Evolutionary conservation across 2,797 vertebrate species (phyloP), one percentile per base, ranked within the genome.

Genomic region (Zenarchopterus dispar): DNA sequence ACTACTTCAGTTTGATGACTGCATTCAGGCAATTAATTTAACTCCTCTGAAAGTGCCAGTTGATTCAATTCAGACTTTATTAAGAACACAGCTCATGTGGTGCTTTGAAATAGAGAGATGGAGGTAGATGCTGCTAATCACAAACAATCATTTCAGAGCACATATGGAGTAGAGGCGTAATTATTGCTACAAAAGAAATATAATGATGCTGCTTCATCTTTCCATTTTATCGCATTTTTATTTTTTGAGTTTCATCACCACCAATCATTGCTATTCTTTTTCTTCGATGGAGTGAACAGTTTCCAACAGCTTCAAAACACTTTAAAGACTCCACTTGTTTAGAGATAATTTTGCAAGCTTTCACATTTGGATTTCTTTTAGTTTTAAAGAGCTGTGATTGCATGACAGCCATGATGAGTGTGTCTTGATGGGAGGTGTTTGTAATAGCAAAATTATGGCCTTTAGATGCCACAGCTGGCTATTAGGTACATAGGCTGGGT

Each of bases 361-460:
- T 80, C 63, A 43, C 61, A 22, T 60, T 68, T 55, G 21, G 56
- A 84, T 86, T 80, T 73, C 63, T 56, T 60, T 67, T 87, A 68
- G 67, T 80, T 66, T 80, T 62, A 67, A 62, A 80, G 67, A 77
- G 36, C 69, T 18, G 24, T 76, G 72, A 88, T 81, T 84, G 75
- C 68, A 36, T 6, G 6, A 70, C 54, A 42, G 70, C 45, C 67
- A 60, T 85, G 69, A 87, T 88, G 80, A 60, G 76, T 11, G 61
- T 70, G 62, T 68, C 82, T 73, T 83, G 77, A 81, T 55, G 81
- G 75, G 62, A 58, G 46, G 52, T 18, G 33, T 15, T 3, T 75
- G 56, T 80, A 84, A 87, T 82, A 54, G 62, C 62, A 73, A 83
- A 81, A 88, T 86, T 65, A 75, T 61, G 70, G 67, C 69, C 77